Evolutionary conservation across 2,888 invertebrate species (phyloP), one percentile per base, ranked within the genome.

Genomic region (Macrophya alboannulata): DNA sequence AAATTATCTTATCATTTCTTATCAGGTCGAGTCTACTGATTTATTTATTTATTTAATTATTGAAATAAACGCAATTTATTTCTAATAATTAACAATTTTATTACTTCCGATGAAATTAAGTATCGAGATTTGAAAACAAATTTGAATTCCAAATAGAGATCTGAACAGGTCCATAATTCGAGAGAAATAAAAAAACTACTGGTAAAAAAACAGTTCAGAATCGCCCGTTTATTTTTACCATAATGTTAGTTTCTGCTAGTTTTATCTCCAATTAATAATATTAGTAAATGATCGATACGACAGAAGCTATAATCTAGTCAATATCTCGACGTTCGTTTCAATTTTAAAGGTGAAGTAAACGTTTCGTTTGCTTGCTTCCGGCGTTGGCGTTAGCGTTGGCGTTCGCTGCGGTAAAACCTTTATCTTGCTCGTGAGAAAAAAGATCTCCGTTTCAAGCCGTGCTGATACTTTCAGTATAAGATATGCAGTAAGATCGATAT

Each of bases 301-400:
- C 21, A 31, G 43, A 48, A 74, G 17, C 45, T 74, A 37, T 55
- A 62, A 62, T 12, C 25, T 10, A 62, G 62, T 12, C 21, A 62
- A 37, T 68, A 68, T 12, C 43, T 8, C 12, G 45, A 45, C 74
- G 45, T 74, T 55, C 55, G 21, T 62, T 62, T 62, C 59, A 43
- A 81, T 81, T 62, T 81, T 62, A 81, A 62, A 81, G 59, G 62
- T 62, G 59, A 81, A 31, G 81, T 81, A 81, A 62, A 81, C 62
- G 81, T 59, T 81, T 59, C 59, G 59, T 43, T 74, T 12, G 72
- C 45, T 45, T 9, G 43, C 81, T 81, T 81, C 62, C 81, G 81
- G 81, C 81, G 81, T 81, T 59, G 25, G 59, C 81, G 81, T 81
- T 81, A 8, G 51, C 77, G 77, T 77, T 55, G 31, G 48, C 31